Base-by-base conservation (phyloP, 2,797 vertebrate genomes). In the Pangasius mekongensis region DNA sequence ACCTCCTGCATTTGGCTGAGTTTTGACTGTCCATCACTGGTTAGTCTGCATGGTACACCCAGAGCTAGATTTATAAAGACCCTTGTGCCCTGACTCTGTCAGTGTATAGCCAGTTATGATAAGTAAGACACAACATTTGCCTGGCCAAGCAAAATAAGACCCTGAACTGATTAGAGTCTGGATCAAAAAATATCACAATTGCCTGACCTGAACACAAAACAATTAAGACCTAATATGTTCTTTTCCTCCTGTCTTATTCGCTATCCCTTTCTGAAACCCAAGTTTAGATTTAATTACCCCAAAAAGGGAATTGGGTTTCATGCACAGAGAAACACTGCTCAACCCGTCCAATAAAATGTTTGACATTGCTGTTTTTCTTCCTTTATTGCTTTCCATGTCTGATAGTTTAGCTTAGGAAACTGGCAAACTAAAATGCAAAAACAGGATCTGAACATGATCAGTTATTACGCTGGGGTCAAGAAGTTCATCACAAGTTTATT, bases 101-200 rank as follows among this genome's bases (percentile, higher is more conserved):
- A 89, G 91, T 91, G 62, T 43, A 13, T 66, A 91, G 90, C 39
- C 89, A 87, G 93, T 91, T 90, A 91, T 85, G 90, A 94, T 87
- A 52, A 89, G 92, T 86, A 90, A 91, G 91, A 93, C 88, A 66
- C 73, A 86, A 90, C 84, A 87, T 89, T 86, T 78, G 86, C 24
- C 24, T 5, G 36, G 95, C 96, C 96, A 96, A 96, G 93, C 92
- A 91, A 94, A 96, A 96, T 93, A 95, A 81, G 90, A 91, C 92
- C 89, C 91, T 91, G 90, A 87, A 91, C 77, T 77, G 87, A 90
- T 89, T 91, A 93, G 91, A 93, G 92, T 91, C 91, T 94, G 93
- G 90, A 94, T 93, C 18, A 84, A 56, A 43, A 67, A 66, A 60
- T 92, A 92, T 95, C 93, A 94, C 94, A 95, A 94, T 93, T 93